Evolutionary conservation across 2,888 invertebrate genomes (phyloP).

Genomic region (Coremacera marginata): DNA sequence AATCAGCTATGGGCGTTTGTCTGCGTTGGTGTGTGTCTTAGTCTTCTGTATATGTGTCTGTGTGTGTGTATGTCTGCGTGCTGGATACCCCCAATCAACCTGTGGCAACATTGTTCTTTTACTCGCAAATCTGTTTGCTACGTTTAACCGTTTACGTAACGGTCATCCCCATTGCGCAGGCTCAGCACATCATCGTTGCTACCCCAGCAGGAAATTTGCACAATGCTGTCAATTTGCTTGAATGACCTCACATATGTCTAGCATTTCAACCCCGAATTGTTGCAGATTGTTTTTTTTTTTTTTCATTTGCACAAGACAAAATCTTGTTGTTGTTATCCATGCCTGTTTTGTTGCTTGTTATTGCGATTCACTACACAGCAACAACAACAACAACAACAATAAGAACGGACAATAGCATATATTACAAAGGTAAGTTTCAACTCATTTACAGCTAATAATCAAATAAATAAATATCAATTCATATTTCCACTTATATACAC

Average conservation of each 20-base stretch:
- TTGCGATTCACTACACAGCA: neutral
- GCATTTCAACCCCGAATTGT: constrained; percentile 16
- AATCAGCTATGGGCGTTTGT: constrained; percentile 24
- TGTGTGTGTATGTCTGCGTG: constrained; percentile 30
- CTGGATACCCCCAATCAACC: constrained; percentile 43
- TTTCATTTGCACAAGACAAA: neutral
- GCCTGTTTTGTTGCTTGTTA: neutral
- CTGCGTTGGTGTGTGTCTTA: neutral
- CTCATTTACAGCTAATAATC: constrained; percentile 9
- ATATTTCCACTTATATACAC: neutral
- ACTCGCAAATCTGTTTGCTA: constrained; percentile 40
- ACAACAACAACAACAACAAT: neutral
- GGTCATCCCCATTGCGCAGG: constrained; percentile 50
- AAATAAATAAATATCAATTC: neutral
- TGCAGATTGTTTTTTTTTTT: neutral
- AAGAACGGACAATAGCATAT: too few relatives aligned
- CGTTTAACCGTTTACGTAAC: constrained; percentile 53
- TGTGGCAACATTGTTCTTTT: constrained; percentile 45
- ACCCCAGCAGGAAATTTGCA: constrained; percentile 47
- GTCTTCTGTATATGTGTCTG: neutral
- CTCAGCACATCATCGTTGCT: constrained; percentile 47
- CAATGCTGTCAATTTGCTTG: constrained; percentile 40
- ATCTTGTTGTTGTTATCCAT: neutral
- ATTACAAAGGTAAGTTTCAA: neutral
- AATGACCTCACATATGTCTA: constrained; percentile 20